These are phyloP conservation scores for Serripes groenlandicus DNA, from an alignment of 2,888 invertebrate genomes.

Conservation along the genomic window DNA sequence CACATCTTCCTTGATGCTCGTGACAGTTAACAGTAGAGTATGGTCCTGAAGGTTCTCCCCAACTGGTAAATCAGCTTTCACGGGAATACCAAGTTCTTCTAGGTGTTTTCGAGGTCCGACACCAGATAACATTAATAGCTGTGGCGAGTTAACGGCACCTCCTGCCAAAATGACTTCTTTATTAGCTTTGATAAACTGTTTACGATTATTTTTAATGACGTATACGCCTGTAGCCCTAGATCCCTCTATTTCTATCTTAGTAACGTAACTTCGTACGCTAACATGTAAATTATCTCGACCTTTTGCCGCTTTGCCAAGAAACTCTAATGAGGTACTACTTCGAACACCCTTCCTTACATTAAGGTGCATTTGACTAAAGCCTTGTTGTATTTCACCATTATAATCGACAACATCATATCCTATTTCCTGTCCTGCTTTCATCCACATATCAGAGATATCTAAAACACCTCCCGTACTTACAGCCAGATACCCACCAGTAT, in stretches of 20 bases:
- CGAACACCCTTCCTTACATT: constrained; percentile 52
- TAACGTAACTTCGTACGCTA: constrained; percentile 61
- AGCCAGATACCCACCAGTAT: constrained; percentile 52
- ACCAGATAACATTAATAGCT: constrained; percentile 85
- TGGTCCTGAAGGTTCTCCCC: constrained; percentile 61
- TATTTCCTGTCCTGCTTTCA: constrained; percentile 56
- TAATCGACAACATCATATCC: constrained; percentile 56
- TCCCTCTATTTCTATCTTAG: constrained; percentile 75
- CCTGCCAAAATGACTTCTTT: constrained; percentile 84
- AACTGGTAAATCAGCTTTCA: constrained; percentile 82
- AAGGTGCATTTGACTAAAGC: constrained; percentile 51
- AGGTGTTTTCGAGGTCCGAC: constrained; percentile 84
- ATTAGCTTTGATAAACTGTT: constrained; percentile 67
- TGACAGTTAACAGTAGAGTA: constrained; percentile 28
- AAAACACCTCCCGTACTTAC: constrained; percentile 59
- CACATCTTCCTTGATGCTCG: constrained; percentile 31
- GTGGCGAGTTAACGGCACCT: constrained; percentile 85
- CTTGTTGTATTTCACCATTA: constrained; percentile 54
- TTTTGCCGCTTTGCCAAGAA: constrained; percentile 42
- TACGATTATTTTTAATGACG: constrained; percentile 69
- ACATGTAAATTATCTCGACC: constrained; percentile 56
- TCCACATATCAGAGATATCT: constrained; percentile 40
- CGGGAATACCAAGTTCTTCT: constrained; percentile 79
- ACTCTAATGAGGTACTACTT: constrained; percentile 54
- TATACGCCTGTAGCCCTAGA: constrained; percentile 76